Evolutionary conservation across 2,888 invertebrate genomes (phyloP).

Genomic region (Xestia ashworthii): DNA sequence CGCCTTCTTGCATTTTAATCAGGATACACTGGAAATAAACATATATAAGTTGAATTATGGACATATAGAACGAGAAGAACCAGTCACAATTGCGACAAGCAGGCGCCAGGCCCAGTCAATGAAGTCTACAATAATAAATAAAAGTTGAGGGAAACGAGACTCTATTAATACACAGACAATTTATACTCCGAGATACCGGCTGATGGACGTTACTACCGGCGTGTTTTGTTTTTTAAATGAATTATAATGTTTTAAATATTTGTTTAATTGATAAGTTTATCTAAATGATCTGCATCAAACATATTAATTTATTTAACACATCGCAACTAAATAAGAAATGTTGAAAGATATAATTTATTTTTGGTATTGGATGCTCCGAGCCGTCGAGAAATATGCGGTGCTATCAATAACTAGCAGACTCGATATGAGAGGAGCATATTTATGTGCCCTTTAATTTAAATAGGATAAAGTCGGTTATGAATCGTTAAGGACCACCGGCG

Average conservation of each 20-base stretch:
- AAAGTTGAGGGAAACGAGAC: slow-evolving; percentile 83
- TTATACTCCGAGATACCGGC: slow-evolving; percentile 70
- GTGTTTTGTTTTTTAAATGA: slow-evolving; percentile 72
- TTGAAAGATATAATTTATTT: slow-evolving; percentile 61
- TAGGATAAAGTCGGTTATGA: slow-evolving; percentile 64
- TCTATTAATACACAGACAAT: slow-evolving; percentile 78
- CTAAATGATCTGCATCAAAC: slow-evolving; percentile 62
- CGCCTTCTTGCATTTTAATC: slow-evolving; percentile 87
- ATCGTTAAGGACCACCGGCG: slow-evolving; percentile 67
- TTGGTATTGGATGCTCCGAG: slow-evolving; percentile 53
- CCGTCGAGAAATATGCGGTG: slow-evolving; percentile 58
- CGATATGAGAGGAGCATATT: slow-evolving; percentile 55
- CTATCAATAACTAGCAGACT: slow-evolving; percentile 62
- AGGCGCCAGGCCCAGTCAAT: slow-evolving; percentile 87
- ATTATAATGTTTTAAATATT: slow-evolving; percentile 66
- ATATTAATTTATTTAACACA: slow-evolving; percentile 63
- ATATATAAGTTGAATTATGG: slow-evolving; percentile 84
- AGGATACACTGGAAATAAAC: slow-evolving; percentile 85
- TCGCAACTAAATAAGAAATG: slow-evolving; percentile 55
- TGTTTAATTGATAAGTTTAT: slow-evolving; percentile 68
- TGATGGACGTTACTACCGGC: slow-evolving; percentile 66
- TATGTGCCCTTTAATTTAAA: slow-evolving; percentile 66
- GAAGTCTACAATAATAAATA: slow-evolving; percentile 87
- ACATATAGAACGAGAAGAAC: slow-evolving; percentile 88
- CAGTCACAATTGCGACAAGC: slow-evolving; percentile 88